phyloP scores from a whole-genome alignment of 92 coral and sea anemone species.

The Bergia puertoricense region DNA sequence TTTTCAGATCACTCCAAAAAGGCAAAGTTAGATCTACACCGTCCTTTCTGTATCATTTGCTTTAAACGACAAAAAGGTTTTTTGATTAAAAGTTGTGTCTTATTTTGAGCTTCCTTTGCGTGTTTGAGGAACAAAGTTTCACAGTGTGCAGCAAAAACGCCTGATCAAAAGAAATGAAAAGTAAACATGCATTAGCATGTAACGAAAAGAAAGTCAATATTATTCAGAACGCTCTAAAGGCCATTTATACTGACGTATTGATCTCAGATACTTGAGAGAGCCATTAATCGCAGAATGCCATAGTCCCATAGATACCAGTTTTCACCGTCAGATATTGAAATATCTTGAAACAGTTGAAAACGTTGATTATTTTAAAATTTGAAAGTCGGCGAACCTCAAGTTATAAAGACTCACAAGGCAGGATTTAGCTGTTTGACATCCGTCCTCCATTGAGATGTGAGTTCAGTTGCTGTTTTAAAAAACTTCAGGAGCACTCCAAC shows the following conservation, averaged over 20 bases:
- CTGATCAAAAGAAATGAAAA: slow-evolving; percentile 1
- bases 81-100: neutral
- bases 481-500: neutral
- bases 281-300: slow-evolving; percentile 1
- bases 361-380: neutral
- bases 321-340: neutral
- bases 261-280: slow-evolving; percentile 7
- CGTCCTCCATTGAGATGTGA: neutral
- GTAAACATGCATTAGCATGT: slow-evolving; percentile 18
- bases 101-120: slow-evolving; percentile 6
- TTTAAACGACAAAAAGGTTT: neutral
- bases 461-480: neutral
- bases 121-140: neutral
- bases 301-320: neutral
- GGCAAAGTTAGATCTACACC: neutral
- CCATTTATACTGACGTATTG: slow-evolving; percentile 16
- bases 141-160: neutral
- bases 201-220: slow-evolving; percentile 13
- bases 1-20: neutral
- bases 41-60: neutral
- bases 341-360: neutral
- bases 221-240: slow-evolving; percentile 3
- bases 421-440: neutral
- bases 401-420: neutral
- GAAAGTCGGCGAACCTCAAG: neutral